Evolutionary conservation across 2,797 vertebrate species (phyloP).

Genomic region (Gastrophryne carolinensis): DNA sequence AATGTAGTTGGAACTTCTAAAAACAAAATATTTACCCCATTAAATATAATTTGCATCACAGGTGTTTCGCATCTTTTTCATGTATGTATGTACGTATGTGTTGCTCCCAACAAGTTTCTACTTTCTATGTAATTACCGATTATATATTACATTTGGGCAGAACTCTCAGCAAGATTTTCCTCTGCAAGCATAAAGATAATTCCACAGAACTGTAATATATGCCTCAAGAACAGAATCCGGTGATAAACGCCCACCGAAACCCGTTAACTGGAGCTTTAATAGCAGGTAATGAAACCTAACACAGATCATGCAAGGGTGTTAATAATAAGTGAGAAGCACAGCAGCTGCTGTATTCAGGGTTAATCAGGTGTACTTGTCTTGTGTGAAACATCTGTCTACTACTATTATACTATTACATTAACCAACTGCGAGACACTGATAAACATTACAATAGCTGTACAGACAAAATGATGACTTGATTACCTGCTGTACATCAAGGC

Average conservation of each 20-base stretch:
- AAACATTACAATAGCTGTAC: no score
- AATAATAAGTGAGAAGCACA: constrained; percentile 49
- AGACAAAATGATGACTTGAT: no score
- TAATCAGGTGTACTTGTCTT: constrained; percentile 72
- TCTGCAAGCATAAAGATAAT: constrained; percentile 50
- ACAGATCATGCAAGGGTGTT: constrained; percentile 50
- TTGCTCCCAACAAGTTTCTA: no score
- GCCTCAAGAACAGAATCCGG: constrained; percentile 50
- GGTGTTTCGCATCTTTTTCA: no score
- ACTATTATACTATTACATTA: constrained; percentile 65
- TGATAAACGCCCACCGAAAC: constrained; percentile 51
- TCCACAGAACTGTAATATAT: constrained; percentile 44
- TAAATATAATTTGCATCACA: no score
- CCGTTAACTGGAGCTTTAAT: constrained; percentile 62
- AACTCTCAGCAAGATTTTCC: constrained; percentile 12
- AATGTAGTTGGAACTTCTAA: no score
- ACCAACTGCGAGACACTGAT: not conserved
- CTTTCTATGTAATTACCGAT: no score
- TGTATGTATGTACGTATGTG: no score
- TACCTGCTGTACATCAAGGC: no score
- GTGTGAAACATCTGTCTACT: constrained; percentile 67
- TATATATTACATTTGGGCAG: not conserved
- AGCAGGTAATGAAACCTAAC: constrained; percentile 58
- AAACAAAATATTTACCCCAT: no score
- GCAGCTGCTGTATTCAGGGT: constrained; percentile 68